Conservation (phyloP, 2,888 invertebrate genomes). For the Achlya flavicornis region DNA sequence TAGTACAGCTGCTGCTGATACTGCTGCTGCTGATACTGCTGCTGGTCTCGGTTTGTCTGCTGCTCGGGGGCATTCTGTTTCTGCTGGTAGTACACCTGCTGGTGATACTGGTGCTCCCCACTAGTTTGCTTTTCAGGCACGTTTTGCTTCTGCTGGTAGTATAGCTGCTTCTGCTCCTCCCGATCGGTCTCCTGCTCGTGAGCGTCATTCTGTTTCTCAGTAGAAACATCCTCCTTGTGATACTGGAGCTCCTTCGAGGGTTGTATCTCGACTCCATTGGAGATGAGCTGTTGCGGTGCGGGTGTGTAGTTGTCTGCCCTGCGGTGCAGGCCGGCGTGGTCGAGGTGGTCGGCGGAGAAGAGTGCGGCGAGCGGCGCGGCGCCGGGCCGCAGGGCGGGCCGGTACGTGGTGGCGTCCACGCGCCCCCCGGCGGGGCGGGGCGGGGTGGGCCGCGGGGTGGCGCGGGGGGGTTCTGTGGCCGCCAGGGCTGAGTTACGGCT, state of each 20-base stretch:
- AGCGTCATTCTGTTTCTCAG: neutral
- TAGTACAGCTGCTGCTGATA: conserved; percentile 35
- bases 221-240: conserved; percentile 26
- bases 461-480: conserved; percentile 34
- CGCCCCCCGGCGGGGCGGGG: conserved; percentile 44
- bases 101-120: no score
- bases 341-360: conserved; percentile 44
- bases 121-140: no score
- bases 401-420: conserved; percentile 70
- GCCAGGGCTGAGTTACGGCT: conserved; percentile 77
- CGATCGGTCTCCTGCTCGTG: no score
- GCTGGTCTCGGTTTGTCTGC: neutral
- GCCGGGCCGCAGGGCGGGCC: conserved; percentile 62
- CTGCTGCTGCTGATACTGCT: conserved; percentile 12
- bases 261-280: neutral
- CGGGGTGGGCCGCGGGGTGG: conserved; percentile 44
- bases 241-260: conserved; percentile 46
- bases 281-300: neutral
- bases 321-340: conserved; percentile 62
- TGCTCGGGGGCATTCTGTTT: no score
- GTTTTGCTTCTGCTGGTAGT: no score
- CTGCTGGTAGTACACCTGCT: no score
- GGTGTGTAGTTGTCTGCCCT: conserved; percentile 56
- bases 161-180: no score
- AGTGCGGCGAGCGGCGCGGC: conserved; percentile 51